Base-by-base conservation (phyloP, 2,113 vertebrate genomes). In the Ameiurus melas region DNA sequence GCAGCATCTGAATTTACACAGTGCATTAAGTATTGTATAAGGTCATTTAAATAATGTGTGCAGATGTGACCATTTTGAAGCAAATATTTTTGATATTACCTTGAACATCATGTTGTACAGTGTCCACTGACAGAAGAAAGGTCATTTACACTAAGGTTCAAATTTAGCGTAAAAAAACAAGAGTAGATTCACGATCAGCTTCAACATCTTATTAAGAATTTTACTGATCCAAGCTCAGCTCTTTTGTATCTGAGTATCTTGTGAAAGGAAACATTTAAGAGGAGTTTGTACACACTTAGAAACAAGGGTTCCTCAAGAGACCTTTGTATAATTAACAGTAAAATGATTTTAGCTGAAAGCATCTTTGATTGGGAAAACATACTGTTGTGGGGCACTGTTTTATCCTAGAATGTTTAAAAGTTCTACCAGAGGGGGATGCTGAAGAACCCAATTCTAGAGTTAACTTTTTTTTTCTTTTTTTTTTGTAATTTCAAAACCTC, bases 1-100 rank as follows among this genome's bases (percentile, higher is more conserved):
- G 64, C 77, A 86, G 90, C 43, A 79, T 81, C 86, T 85, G 78
- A 78, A 58, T 81, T 81, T 87, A 75, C 83, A 70, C 71, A 60
- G 27, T 16, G 36, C 73, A 66, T 66, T 47, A 84, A 70, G 71
- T 39, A 75, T 84, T 55, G 80, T 90, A 84, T 90, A 80, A 80
- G 47, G 62, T 81, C 30, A 70, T 81, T 80, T 81, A 51, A 81
- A 36, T 55, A 68, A 33, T 25, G 47, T 55, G 20, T 55, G 60
- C 85, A 80, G 68, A 85, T 75, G 75, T 30, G 30, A 55, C 60
- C 33, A 58, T 87, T 86, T 55, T 86, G 25, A 55, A 68, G 10
- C 60, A 30, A 27, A 13, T 25, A 27, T 55, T 86, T 86, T 39
- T 81, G 16, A 77, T 78, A 43, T 86, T 79, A 66, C 43, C 51